Base-by-base conservation (phyloP, 92 coral and sea anemone genomes). In the Siderastrea radians region DNA sequence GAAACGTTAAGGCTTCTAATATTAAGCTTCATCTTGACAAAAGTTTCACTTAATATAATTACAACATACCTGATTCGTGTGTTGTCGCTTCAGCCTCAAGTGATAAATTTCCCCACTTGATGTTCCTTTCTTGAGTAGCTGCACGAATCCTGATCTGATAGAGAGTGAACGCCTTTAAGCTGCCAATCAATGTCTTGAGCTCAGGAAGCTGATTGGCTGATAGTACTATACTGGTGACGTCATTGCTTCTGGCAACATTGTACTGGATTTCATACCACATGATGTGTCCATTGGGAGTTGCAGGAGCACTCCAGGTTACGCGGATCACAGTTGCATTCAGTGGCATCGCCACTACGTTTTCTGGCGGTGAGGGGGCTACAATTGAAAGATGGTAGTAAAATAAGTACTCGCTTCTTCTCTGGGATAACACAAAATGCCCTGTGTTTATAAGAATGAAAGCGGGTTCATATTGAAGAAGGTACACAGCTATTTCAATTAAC, bases 31-130 rank as follows among this genome's bases (percentile, higher is more conserved):
- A 57, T 57, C 61, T 57, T 57, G 14, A 58, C 13, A 58, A 58
- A 26, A 26, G 38, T 26, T 26, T 26, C 38, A 26, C 0, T 26
- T 26, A 26, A 26, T 26, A 58, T 17, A 67, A 15, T 49, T 9
- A 45, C 51, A 12, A 26, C 92, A 38, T 53, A 96, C 99, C 98
- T 90, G 98, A 85, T 84, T 97, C 94, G 1, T 81, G 88, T 3
- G 99, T 93, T 60, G 81, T 86, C 65, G 70, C 84, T 50, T 89
- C 86, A 59, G 82, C 90, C 61, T 71, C 54, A 4, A 90, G 61
- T 3, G 98, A 85, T 82, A 76, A 94, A 82, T 97, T 97, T 49
- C 99, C 99, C 99, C 99, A 97, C 71, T 70, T 62, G 77, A 65
- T 53, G 63, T 68, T 58, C 16, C 74, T 58, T 7, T 19, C 65